phyloP scores from a whole-genome alignment of 53 echinoderm and acorn worm genomes.

The Temnopleurus reevesii region DNA sequence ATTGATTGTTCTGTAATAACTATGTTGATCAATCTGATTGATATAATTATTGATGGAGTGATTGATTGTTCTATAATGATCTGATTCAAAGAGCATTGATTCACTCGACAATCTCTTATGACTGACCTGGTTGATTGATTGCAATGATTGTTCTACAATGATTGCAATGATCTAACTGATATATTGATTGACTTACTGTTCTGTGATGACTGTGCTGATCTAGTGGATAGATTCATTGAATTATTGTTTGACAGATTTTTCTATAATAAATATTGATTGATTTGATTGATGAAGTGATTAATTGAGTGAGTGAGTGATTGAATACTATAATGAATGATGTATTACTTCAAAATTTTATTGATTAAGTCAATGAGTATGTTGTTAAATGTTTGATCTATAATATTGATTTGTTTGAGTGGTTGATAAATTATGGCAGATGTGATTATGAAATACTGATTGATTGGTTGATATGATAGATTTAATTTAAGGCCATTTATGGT shows the following conservation, averaged over 20 bases:
- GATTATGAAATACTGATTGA: neutral
- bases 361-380: no score
- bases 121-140: neutral
- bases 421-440: neutral
- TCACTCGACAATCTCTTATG: neutral
- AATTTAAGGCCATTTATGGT: no score
- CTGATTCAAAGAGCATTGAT: neutral
- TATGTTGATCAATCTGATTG: no score
- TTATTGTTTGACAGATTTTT: no score
- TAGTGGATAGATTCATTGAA: no score
- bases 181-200: neutral
- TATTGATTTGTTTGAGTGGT: neutral
- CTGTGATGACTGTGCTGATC: neutral
- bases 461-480: no score
- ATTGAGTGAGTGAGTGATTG: neutral
- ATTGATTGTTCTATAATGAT: no score
- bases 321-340: neutral
- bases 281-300: neutral
- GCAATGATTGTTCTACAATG: neutral
- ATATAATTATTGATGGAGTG: neutral
- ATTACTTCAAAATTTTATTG: no score
- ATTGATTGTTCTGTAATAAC: neutral
- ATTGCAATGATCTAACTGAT: neutral
- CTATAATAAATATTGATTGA: neutral
- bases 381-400: neutral